Base-by-base conservation (phyloP, 2,113 vertebrate genomes). In the Prunella himalayana region DNA sequence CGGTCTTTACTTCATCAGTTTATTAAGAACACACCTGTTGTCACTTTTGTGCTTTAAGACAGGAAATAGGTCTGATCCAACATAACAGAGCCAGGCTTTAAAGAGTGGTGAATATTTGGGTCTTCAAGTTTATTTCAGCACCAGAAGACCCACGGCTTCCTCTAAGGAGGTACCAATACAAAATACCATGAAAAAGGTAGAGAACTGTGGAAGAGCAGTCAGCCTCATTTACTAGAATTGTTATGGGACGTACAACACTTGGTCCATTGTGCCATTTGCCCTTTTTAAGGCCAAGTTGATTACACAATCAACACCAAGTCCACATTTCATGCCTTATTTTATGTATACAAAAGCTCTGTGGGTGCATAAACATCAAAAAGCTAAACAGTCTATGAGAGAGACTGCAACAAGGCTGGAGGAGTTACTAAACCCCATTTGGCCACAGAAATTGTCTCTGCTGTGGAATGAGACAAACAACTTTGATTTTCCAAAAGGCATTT, bases 401-500 rank as follows among this genome's bases (percentile, higher is more conserved):
- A 63, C 41, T 41, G 81, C 61, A 75, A 60, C 81, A 81, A 88
- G 49, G 54, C 42, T 92, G 33, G 56, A 82, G 81, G 44, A 87
- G 78, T 75, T 90, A 79, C 39, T 90, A 86, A 97, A 86, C 6
- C 60, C 57, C 65, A 86, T 94, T 96, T 86, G 82, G 86, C 42
- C 72, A 81, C 50, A 85, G 59, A 95, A 90, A 92, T 49, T 7
- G 23, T 49, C 73, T 93, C 53, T 81, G 53, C 71, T 56, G 45
- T 80, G 57, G 86, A 95, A 88, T 22, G 68, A 82, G 59, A 83
- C 68, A 85, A 93, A 93, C 33, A 77, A 86, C 56, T 76, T 82
- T 44, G 57, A 86, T 86, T 92, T 90, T 97, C 88, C 93, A 97
- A 88, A 92, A 84, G 68, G 73, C 93, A 83, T 88, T 92, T 94